Base-by-base conservation (phyloP, 2,797 vertebrate genomes). In the Mergus octosetaceus region DNA sequence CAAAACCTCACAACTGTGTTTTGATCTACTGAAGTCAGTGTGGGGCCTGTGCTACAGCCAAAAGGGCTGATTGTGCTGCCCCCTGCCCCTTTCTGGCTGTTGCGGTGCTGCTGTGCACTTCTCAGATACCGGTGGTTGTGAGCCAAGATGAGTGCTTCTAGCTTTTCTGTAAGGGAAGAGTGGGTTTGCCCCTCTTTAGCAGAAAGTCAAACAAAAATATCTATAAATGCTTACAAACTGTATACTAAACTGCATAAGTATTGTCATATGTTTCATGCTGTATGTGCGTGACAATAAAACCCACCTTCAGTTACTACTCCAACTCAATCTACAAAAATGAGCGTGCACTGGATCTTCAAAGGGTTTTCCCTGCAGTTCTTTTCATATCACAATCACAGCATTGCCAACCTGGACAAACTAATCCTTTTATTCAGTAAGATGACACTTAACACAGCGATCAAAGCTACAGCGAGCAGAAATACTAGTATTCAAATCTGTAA, bases 391-490 rank as follows among this genome's bases (percentile, higher is more conserved):
- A 58, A 72, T 90, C 78, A 65, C 72, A 83, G 76, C 62, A 70
- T 56, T 92, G 72, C 85, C 90, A 84, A 1, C 95, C 43, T 57
- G 84, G 81, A 73, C 68, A 74, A 95, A 91, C 41, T 69, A 92
- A 95, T 93, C 80, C 74, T 94, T 95, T 95, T 86, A 95, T 95
- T 94, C 74, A 51, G 53, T 45, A 71, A 64, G 88, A 49, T 47
- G 93, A 64, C 83, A 51, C 87, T 93, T 96, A 88, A 93, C 74
- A 51, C 51, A 30, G 47, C 85, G 91, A 96, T 96, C 93, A 96
- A 96, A 96, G 94, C 89, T 79, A 58, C 62, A 88, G 47, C 53
- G 17, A 84, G 64, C 79, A 82, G 83, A 74, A 96, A 87, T 94
- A 84, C 77, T 95, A 79, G 71, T 82, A 88, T 87, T 94, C 68